phyloP scores from a whole-genome alignment of 2,888 invertebrate genomes.

The Blomia tropicalis region DNA sequence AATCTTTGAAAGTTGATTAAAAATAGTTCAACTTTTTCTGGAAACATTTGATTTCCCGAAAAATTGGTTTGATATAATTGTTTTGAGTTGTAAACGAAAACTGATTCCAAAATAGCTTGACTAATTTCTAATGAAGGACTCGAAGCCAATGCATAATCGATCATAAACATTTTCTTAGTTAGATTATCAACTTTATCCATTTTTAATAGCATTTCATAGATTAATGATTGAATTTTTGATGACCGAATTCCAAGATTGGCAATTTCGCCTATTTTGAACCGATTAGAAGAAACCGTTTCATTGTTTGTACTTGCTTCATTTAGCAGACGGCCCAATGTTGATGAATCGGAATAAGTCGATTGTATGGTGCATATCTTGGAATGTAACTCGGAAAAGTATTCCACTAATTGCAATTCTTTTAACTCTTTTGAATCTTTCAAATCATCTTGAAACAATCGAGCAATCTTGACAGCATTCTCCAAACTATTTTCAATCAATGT shows the following conservation, averaged over 20 bases:
- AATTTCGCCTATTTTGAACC: slow-evolving; percentile 18
- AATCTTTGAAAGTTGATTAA: slow-evolving; percentile 11
- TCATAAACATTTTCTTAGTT: slow-evolving; percentile 17
- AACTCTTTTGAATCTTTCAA: slow-evolving; percentile 22
- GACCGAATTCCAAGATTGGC: slow-evolving; percentile 15
- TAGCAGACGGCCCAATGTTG: neutral
- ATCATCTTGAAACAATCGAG: slow-evolving; percentile 19
- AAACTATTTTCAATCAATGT: slow-evolving; percentile 57
- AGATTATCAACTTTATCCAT: slow-evolving; percentile 10
- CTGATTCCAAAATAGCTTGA: slow-evolving; percentile 16
- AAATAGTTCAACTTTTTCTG: slow-evolving; percentile 20
- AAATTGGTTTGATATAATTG: neutral
- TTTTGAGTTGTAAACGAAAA: neutral
- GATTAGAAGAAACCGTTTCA: too few relatives aligned
- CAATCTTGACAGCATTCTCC: slow-evolving; percentile 55
- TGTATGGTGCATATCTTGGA: slow-evolving; percentile 6
- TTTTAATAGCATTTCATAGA: slow-evolving; percentile 18
- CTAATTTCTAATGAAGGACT: slow-evolving; percentile 19
- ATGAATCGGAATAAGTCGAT: neutral
- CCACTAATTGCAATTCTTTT: slow-evolving; percentile 21
- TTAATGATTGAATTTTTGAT: slow-evolving; percentile 20
- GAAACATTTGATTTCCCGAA: neutral
- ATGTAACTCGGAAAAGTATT: slow-evolving; percentile 21
- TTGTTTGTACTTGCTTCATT: neutral
- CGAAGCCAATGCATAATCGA: slow-evolving; percentile 21